Conservation (phyloP, 2,797 vertebrate species). For the Ceryle rudis region DNA sequence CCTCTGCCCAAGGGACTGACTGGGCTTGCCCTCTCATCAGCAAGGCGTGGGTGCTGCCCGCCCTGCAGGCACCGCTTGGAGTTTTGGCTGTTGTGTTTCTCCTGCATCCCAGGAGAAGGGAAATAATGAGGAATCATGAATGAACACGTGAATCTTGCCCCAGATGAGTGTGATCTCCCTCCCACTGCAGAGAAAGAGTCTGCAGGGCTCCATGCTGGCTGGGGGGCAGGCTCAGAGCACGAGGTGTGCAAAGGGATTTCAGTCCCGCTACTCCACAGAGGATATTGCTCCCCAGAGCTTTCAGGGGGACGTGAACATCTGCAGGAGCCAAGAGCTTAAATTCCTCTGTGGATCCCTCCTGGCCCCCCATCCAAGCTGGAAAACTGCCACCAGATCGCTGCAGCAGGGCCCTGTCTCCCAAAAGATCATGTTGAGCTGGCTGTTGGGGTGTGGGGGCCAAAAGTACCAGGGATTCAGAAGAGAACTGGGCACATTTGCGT, state of each 20-base stretch:
- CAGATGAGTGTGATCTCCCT: not conserved
- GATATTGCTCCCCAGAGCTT: not conserved
- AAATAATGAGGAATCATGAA: not conserved
- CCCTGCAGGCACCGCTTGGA: accelerated
- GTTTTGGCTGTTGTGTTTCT: not conserved
- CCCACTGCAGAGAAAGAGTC: not conserved
- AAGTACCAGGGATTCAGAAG: not conserved
- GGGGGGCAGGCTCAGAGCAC: not conserved
- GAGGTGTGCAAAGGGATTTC: not conserved
- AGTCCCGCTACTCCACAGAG: accelerated
- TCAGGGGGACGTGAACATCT: not conserved
- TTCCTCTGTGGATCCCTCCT: not conserved
- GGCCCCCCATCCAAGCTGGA: not conserved
- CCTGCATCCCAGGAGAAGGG: not conserved
- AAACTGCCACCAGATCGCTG: not conserved
- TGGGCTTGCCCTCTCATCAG: not conserved
- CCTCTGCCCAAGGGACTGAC: not conserved
- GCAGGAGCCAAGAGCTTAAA: not conserved
- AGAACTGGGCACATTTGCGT: not conserved
- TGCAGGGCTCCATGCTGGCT: not conserved
- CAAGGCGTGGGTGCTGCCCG: not conserved
- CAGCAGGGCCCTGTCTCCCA: not conserved
- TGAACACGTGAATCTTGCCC: not conserved
- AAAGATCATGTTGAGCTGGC: not conserved
- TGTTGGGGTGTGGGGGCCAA: not conserved